A percentile compares a stretch with the other conserved stretches of the same genome.
Evolutionary conservation across 2,113 vertebrate genomes (phyloP).

Genomic region (Capreolus pygargus): DNA sequence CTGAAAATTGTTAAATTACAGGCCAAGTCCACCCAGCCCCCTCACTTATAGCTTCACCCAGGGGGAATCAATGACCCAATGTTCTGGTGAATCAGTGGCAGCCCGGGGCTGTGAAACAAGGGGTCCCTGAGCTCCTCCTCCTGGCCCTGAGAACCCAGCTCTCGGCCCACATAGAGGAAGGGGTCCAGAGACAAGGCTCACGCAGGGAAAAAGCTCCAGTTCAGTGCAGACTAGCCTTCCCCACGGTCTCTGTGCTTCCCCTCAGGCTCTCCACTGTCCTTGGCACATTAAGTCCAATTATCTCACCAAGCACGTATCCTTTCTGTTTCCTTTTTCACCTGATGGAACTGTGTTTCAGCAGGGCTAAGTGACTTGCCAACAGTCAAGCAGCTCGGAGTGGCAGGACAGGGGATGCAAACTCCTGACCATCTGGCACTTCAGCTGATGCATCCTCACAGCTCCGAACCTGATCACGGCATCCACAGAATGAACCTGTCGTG

Average conservation of each 20-base stretch:
- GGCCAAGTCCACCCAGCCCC: neutral
- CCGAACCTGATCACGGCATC: neutral
- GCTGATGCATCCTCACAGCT: neutral
- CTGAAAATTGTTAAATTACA: neutral
- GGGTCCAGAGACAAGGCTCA: neutral
- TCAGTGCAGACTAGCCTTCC: neutral
- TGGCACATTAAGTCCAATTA: neutral
- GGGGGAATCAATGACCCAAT: neutral
- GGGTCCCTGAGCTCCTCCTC: neutral
- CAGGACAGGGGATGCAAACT: neutral
- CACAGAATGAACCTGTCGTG: neutral
- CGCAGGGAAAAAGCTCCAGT: neutral
- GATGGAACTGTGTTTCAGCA: neutral
- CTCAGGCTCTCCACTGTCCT: neutral
- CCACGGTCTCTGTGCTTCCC: neutral
- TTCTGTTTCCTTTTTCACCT: neutral
- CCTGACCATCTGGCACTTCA: neutral
- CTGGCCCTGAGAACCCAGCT: neutral
- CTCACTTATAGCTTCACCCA: neutral
- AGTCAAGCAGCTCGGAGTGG: neutral
- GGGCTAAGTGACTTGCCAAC: neutral
- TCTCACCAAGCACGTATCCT: neutral
- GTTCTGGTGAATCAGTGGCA: neutral
- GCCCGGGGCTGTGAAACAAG: neutral
- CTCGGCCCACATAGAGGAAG: neutral